Conservation (phyloP, 2,797 vertebrate species). For the Sphenopsis melanotis region DNA sequence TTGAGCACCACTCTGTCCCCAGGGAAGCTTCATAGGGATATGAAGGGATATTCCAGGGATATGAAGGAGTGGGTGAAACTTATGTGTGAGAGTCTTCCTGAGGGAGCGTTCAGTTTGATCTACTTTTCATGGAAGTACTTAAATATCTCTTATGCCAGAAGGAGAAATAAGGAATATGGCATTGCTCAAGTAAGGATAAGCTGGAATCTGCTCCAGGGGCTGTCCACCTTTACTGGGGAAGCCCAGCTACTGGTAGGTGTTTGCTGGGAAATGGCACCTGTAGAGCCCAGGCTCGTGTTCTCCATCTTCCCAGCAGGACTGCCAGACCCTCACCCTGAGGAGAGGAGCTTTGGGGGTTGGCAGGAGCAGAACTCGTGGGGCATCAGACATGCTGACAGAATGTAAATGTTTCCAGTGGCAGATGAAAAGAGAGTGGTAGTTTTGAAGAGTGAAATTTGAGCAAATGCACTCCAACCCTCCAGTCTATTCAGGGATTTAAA, state of each 20-base stretch:
- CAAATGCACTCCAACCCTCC: not conserved
- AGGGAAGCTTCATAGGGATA: not conserved
- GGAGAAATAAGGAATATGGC: not conserved
- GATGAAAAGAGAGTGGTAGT: not conserved
- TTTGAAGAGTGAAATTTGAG: slow-evolving; percentile 31
- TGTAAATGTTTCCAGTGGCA: not conserved
- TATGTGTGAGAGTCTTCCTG: not conserved
- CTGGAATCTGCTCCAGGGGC: not conserved
- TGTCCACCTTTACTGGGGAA: not conserved
- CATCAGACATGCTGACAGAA: not conserved
- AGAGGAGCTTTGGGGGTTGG: not conserved
- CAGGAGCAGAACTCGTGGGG: not conserved
- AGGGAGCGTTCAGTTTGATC: not conserved
- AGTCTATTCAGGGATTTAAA: slow-evolving; percentile 1
- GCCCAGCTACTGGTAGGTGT: not conserved
- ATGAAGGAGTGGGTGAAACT: not conserved
- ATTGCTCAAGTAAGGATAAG: not conserved
- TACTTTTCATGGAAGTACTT: not conserved
- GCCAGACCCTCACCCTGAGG: not conserved
- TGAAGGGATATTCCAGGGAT: not conserved
- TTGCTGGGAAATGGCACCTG: not conserved
- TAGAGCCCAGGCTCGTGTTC: not conserved
- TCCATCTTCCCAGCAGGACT: not conserved
- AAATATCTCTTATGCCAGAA: not conserved
- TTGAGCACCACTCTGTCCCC: not conserved